Evolutionary conservation across 2,797 vertebrate species (phyloP).

Genomic region (Vespertilio murinus): DNA sequence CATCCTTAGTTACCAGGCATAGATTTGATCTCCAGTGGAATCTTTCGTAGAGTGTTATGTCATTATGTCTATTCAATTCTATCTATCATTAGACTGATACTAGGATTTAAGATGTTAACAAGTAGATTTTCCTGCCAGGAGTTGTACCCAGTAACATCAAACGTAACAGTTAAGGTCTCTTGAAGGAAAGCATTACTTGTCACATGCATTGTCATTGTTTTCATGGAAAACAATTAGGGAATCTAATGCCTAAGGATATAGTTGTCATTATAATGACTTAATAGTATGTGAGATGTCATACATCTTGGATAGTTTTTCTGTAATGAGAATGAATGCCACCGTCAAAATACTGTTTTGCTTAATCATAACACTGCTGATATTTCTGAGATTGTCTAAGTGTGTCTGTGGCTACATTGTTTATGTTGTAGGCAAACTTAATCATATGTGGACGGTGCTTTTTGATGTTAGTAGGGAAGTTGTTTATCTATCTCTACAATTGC

Average conservation of each 20-base stretch:
- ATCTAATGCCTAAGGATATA: background rate
- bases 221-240: conserved; percentile 13
- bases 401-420: conserved; percentile 49
- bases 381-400: conserved; percentile 45
- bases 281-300: background rate
- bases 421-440: conserved; percentile 24
- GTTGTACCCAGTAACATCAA: background rate
- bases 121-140: background rate
- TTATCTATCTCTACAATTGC: conserved; percentile 53
- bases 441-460: conserved; percentile 49
- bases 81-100: background rate
- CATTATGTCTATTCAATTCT: background rate
- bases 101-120: background rate
- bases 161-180: background rate
- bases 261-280: background rate
- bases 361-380: conserved; percentile 25
- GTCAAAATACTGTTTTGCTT: conserved; percentile 45
- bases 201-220: background rate
- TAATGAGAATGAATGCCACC: conserved; percentile 11
- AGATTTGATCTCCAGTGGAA: background rate
- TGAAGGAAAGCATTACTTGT: background rate
- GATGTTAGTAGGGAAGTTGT: conserved; percentile 55
- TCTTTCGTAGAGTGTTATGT: background rate
- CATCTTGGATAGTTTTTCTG: background rate
- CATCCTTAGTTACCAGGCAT: background rate